A percentile compares a stretch with the other conserved stretches of the same genome.
These are phyloP conservation scores for Cranoglanis bouderius DNA, from an alignment of 2,113 vertebrate species.

Conservation along the genomic window DNA sequence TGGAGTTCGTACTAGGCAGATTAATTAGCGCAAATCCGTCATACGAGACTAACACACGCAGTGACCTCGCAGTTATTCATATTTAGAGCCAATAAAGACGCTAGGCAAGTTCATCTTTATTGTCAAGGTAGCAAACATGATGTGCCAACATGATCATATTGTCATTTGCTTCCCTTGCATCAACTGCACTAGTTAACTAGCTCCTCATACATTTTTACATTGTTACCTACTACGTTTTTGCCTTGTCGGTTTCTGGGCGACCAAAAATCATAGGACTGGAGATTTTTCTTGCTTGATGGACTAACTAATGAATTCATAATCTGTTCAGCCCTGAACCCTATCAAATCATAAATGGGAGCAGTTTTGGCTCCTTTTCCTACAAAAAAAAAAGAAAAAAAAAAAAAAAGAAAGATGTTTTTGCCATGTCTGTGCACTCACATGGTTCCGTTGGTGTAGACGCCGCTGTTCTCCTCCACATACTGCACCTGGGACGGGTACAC, in stretches of 20 bases:
- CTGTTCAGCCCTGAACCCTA: not conserved
- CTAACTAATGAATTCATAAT: not conserved
- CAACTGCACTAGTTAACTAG: not conserved
- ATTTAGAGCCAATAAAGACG: not conserved
- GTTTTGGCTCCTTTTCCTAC: not conserved
- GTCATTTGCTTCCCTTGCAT: not conserved
- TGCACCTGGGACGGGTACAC: slow-evolving; percentile 93
- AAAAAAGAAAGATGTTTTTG: no score
- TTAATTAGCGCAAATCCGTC: not conserved
- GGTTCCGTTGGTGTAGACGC: slow-evolving; percentile 92
- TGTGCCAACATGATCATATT: not conserved
- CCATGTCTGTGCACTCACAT: slow-evolving; percentile 79
- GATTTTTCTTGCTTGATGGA: not conserved
- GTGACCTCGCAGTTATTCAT: not conserved
- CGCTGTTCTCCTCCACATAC: slow-evolving; percentile 93
- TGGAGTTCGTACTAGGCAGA: not conserved
- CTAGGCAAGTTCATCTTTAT: not conserved
- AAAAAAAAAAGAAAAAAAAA: no score
- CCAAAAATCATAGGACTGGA: no score
- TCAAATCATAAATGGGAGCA: not conserved
- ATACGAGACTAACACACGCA: not conserved
- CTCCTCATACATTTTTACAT: not conserved
- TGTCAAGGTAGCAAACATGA: not conserved
- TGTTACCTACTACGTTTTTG: not conserved
- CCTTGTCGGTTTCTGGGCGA: not conserved